Conservation (phyloP, 2,797 vertebrate species). For the Melanotaenia maccullochi region DNA sequence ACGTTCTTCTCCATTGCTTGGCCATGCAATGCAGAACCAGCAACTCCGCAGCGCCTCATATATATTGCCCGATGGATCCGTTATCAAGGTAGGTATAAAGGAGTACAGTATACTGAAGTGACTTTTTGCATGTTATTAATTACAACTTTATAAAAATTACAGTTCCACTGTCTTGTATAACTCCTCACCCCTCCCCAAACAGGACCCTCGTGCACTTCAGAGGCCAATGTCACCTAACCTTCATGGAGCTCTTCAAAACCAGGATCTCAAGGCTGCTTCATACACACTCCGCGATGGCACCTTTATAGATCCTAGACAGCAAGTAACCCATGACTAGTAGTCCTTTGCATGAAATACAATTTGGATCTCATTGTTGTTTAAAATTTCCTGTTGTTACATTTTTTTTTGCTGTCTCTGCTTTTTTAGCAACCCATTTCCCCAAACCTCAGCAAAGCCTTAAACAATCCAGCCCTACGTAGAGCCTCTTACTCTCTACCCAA, state of each 20-base stretch:
- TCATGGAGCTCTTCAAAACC: conserved; percentile 79
- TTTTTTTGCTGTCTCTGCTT: conserved; percentile 32
- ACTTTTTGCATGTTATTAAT: neutral
- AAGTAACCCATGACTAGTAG: conserved; percentile 58
- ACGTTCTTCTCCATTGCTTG: conserved; percentile 70
- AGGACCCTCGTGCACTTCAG: conserved; percentile 71
- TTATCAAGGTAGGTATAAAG: conserved; percentile 65
- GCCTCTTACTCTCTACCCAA: conserved; percentile 83
- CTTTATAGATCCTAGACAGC: conserved; percentile 71
- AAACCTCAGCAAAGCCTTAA: conserved; percentile 76
- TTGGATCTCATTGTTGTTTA: neutral
- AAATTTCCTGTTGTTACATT: neutral
- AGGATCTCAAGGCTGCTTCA: conserved; percentile 70
- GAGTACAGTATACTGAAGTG: neutral
- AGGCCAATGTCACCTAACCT: conserved; percentile 77
- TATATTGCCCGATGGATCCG: conserved; percentile 75
- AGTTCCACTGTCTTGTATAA: neutral
- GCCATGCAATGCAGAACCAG: conserved; percentile 76
- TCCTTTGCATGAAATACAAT: neutral
- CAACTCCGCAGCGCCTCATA: conserved; percentile 75
- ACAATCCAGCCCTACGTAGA: conserved; percentile 73
- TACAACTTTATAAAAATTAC: neutral
- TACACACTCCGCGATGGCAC: conserved; percentile 82
- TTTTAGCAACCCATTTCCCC: conserved; percentile 76
- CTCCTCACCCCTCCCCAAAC: neutral